Evolutionary conservation across 2,113 vertebrate species (phyloP).

Genomic region (Melanostigma gelatinosum): DNA sequence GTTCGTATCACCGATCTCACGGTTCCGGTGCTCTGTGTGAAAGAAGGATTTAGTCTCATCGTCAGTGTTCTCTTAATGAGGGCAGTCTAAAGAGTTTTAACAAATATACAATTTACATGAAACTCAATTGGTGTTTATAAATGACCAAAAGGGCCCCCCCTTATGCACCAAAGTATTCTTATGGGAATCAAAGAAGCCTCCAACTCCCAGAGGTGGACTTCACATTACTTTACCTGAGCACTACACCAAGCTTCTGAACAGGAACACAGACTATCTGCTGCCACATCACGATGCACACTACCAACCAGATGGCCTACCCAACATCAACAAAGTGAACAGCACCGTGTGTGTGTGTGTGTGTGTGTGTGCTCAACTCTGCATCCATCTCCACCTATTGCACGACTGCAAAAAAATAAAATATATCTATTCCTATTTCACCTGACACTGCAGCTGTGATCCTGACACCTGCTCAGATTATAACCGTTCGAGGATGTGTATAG

Average conservation of each 20-base stretch:
- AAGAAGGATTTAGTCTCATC: not conserved
- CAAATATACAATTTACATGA: constrained; percentile 72
- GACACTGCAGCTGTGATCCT: constrained; percentile 26
- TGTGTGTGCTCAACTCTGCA: constrained; percentile 6
- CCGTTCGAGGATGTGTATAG: constrained; percentile 39
- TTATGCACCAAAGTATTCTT: constrained; percentile 48
- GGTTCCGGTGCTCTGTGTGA: constrained; percentile 19
- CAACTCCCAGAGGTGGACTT: constrained; percentile 51
- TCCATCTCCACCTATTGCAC: constrained; percentile 45
- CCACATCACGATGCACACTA: constrained; percentile 25
- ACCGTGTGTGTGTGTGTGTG: not conserved
- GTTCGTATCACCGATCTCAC: not conserved
- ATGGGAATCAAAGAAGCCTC: constrained; percentile 49
- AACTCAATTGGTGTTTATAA: constrained; percentile 53
- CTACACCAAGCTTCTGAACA: constrained; percentile 51
- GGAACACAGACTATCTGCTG: constrained; percentile 33
- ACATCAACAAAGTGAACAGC: constrained; percentile 42
- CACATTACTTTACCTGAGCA: constrained; percentile 75
- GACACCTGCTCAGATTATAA: constrained; percentile 54
- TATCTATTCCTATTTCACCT: constrained; percentile 12
- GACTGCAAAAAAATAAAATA: constrained; percentile 23
- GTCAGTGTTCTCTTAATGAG: constrained; percentile 30
- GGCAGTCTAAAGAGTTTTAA: constrained; percentile 40
- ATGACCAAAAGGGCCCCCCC: constrained; percentile 66
- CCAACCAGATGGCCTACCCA: constrained; percentile 33